Conservation (phyloP, 2,113 vertebrate genomes). For the Zosterops lateralis region DNA sequence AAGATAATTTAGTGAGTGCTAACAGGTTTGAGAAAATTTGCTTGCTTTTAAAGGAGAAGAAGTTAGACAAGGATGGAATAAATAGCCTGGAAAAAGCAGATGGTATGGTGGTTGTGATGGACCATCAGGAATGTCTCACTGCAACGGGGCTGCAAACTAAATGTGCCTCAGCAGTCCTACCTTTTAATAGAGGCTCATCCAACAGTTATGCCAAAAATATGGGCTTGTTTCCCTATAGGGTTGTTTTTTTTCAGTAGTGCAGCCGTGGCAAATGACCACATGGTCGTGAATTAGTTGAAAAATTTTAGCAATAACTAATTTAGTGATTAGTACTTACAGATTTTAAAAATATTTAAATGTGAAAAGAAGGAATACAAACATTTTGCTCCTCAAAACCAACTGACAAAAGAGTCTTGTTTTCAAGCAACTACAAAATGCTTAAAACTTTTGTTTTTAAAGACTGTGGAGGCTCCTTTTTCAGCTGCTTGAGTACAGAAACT, state of each 20-base stretch:
- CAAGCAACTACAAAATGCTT: not conserved
- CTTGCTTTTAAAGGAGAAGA: conserved; percentile 16
- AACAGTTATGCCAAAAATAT: not conserved
- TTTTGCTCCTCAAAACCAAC: not conserved
- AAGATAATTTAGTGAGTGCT: not conserved
- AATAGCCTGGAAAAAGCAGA: conserved; percentile 51
- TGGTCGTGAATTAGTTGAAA: not conserved
- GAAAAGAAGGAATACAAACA: not conserved
- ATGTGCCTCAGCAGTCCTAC: conserved; percentile 5
- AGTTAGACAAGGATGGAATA: conserved; percentile 18
- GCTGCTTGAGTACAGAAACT: not conserved
- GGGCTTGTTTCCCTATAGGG: not conserved
- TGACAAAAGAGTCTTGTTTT: not conserved
- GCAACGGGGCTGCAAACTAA: conserved; percentile 3
- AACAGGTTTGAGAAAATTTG: not conserved
- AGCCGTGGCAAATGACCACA: not conserved
- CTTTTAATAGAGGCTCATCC: not conserved
- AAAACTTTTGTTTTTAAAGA: not conserved
- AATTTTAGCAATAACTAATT: not conserved
- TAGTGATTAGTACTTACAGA: not conserved
- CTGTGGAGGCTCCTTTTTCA: not conserved
- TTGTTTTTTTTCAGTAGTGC: not conserved
- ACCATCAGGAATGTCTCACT: conserved; percentile 31
- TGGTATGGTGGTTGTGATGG: conserved; percentile 32
- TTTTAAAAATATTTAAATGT: not conserved